phyloP scores from a whole-genome alignment of 1,140 invertebrate genomes.

The Ctenoplectra terminalis region DNA sequence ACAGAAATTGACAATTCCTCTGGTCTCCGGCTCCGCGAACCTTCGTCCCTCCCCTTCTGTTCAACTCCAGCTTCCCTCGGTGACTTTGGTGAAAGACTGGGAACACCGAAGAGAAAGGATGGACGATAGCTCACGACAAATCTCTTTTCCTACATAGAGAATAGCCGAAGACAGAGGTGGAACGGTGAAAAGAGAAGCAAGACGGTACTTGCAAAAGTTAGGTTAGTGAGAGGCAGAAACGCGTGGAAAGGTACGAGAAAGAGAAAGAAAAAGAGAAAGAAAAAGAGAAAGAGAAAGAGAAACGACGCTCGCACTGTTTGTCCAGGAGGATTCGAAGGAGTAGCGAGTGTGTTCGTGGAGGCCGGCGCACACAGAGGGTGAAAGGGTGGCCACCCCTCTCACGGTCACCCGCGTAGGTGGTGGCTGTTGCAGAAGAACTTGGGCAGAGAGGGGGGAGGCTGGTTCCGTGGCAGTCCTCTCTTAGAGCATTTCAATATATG shows the following conservation, averaged over 20 bases:
- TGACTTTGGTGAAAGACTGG: slow-evolving; percentile 39
- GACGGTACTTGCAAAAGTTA: slow-evolving; percentile 20
- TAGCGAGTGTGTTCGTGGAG: slow-evolving; percentile 60
- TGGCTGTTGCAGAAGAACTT: slow-evolving; percentile 63
- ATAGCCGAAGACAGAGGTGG: slow-evolving; percentile 33
- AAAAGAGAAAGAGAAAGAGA: slow-evolving; percentile 42
- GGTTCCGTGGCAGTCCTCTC: slow-evolving; percentile 74
- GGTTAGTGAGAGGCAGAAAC: slow-evolving; percentile 5
- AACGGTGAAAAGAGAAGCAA: not conserved
- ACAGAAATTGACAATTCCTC: slow-evolving; percentile 69
- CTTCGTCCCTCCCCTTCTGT: not conserved
- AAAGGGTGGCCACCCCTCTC: slow-evolving; percentile 63
- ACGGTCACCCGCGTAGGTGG: slow-evolving; percentile 67
- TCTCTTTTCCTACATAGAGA: slow-evolving; percentile 50
- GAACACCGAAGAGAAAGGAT: not conserved
- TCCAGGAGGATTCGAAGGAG: slow-evolving; percentile 70
- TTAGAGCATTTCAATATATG: slow-evolving; percentile 83
- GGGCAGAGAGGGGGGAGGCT: slow-evolving; percentile 43
- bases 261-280: slow-evolving; percentile 22
- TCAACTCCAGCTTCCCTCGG: not conserved
- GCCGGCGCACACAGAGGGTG: slow-evolving; percentile 24
- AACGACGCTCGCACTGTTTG: slow-evolving; percentile 71
- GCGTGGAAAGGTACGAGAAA: not conserved
- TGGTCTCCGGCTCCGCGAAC: not conserved
- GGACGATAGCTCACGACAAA: slow-evolving; percentile 44